These are phyloP conservation scores for Columba livia DNA, from an alignment of 2,113 vertebrate genomes.

Conservation along the genomic window DNA sequence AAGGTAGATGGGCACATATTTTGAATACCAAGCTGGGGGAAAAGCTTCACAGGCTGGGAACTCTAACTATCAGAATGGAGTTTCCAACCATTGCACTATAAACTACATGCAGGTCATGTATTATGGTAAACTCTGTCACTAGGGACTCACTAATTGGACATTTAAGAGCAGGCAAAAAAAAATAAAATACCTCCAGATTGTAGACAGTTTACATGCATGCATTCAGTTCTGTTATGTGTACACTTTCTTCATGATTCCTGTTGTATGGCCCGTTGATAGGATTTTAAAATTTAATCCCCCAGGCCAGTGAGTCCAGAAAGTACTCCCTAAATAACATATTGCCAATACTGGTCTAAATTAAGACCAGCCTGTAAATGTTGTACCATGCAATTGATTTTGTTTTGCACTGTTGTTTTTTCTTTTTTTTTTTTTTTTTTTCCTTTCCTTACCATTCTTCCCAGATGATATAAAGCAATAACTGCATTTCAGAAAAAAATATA, in stretches of 20 bases:
- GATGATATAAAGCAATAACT: background rate
- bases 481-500: background rate
- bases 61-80: background rate
- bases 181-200: conserved; percentile 49
- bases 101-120: background rate
- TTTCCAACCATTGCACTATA: background rate
- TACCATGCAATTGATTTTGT: background rate
- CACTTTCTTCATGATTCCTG: conserved; percentile 2
- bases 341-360: conserved; percentile 64
- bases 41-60: background rate
- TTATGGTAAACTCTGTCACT: conserved; percentile 11
- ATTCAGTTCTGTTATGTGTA: background rate
- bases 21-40: background rate
- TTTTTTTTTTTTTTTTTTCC: background rate
- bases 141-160: background rate
- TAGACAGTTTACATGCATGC: background rate
- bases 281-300: conserved; percentile 67
- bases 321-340: conserved; percentile 66
- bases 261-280: background rate
- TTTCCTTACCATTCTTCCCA: background rate
- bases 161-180: conserved; percentile 56
- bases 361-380: conserved; percentile 44
- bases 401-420: background rate
- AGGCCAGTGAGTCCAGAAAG: conserved; percentile 27
- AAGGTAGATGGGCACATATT: background rate